Base-by-base conservation (phyloP, 2,888 invertebrate genomes). In the Hydrotaea cyrtoneurina region DNA sequence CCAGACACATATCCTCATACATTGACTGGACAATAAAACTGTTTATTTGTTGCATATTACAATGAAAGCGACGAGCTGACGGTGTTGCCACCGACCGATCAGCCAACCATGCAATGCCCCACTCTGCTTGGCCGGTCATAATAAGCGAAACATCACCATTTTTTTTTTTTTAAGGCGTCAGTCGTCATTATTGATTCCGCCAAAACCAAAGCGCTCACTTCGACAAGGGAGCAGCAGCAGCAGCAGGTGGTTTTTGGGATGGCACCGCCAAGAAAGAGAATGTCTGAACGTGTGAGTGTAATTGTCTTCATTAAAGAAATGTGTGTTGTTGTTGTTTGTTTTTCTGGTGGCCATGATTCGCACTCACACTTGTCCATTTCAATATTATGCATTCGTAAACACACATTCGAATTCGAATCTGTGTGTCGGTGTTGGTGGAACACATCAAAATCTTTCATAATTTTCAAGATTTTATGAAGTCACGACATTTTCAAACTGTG, bases 211-310 rank as follows among this genome's bases (percentile, higher is more conserved):
- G 19, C 31, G 39, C 39, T 39, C 11, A 72, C 23, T 69, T 39
- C 21, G 73, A 73, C 75, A 8, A 10, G 75, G 81, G 7, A 39
- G 39, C 78, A 84, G 78, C 85, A 85, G 84, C 84, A 85, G 78
- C 85, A 85, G 84, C 84, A 85, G 84, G 79, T 77, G 85, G 79
- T 82, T 69, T 39, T 13, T n/a, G n/a, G n/a, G n/a, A n/a, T n/a
- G n/a, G n/a, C n/a, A n/a, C n/a, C n/a, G 31, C 31, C 39, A 39
- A 31, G 31, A 13, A 39, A 39, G 3, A 31, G 7, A 8, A 3
- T 39, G 39, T 2, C 31, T 7, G 31, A n/a, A n/a, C 31, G 17
- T 59, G 39, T 57, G 36, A 1, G 50, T 71, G 21, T 74, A 46
- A 59, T 46, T 15, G 71, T 71, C 23, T 26, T 43, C 59, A 46